A percentile compares a stretch with the other conserved stretches of the same genome.
These are phyloP conservation scores for Xiphorhynchus erythropygius DNA, from an alignment of 2,797 vertebrate genomes.

Conservation along the genomic window DNA sequence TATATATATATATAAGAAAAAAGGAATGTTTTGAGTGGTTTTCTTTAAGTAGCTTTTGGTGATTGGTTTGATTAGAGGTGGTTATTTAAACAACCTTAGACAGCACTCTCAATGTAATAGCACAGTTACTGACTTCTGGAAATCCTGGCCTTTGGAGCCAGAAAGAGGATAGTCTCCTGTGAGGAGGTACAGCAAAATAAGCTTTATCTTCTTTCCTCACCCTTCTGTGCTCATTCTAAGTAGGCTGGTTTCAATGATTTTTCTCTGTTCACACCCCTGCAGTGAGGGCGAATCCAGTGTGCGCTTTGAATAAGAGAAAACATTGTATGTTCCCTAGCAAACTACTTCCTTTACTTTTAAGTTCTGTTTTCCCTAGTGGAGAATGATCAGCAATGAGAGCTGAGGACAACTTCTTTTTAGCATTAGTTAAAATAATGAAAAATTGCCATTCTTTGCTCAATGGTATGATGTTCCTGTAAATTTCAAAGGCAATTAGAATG, in stretches of 20 bases:
- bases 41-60: background rate
- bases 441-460: background rate
- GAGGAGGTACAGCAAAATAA: background rate
- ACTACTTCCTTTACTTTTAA: background rate
- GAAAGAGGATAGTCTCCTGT: background rate
- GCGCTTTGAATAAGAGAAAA: background rate
- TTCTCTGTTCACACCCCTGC: background rate
- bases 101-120: background rate
- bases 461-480: background rate
- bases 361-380: background rate
- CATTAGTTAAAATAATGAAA: background rate
- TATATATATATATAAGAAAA: background rate
- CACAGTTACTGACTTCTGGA: background rate
- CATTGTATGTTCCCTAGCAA: background rate
- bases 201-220: background rate
- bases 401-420: background rate
- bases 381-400: background rate
- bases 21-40: rapidly evolving
- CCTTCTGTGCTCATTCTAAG: background rate
- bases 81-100: background rate
- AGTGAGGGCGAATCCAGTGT: background rate
- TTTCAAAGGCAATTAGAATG: background rate
- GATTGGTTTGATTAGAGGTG: background rate
- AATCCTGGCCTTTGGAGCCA: background rate
- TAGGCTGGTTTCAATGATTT: background rate